Conservation (phyloP, 2,888 invertebrate species). For the Dynastes hyllus region DNA sequence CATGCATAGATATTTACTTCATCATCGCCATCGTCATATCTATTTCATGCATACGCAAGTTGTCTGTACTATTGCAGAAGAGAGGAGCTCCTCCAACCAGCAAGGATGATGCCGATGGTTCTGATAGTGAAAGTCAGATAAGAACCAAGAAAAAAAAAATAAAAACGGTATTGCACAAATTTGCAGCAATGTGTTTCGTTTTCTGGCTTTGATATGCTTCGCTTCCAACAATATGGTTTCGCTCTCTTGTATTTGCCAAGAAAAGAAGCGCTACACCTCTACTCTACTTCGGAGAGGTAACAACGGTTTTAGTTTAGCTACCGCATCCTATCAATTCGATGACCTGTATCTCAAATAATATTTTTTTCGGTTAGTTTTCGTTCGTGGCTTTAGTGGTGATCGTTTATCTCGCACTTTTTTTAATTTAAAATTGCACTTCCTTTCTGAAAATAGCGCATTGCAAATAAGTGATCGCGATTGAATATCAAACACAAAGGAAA, state of each 20-base stretch:
- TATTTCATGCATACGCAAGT: neutral
- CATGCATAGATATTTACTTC: neutral
- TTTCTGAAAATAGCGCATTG: neutral
- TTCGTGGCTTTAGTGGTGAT: slow-evolving; percentile 33
- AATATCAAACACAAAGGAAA: neutral
- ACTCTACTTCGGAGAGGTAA: slow-evolving; percentile 18
- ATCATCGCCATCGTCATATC: too few relatives aligned
- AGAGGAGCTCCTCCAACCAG: slow-evolving; percentile 36
- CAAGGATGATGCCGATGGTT: slow-evolving; percentile 63
- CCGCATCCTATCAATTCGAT: neutral
- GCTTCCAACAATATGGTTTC: slow-evolving; percentile 70
- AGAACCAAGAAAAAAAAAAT: slow-evolving; percentile 50
- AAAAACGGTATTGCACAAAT: slow-evolving; percentile 65
- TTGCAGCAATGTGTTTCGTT: slow-evolving; percentile 61
- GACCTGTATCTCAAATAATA: neutral
- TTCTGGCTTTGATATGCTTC: slow-evolving; percentile 67
- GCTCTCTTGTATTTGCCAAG: slow-evolving; percentile 60
- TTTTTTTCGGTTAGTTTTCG: slow-evolving; percentile 35
- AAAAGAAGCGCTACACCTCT: slow-evolving; percentile 1
- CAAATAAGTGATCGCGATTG: slow-evolving; percentile 9
- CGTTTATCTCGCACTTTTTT: slow-evolving; percentile 3
- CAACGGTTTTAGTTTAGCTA: slow-evolving; percentile 18
- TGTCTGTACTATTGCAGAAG: slow-evolving; percentile 16
- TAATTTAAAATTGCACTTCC: slow-evolving; percentile 12
- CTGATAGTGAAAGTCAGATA: slow-evolving; percentile 71